Percentiles rank a stretch among this genome's conserved stretches.
These are phyloP conservation scores for Poeciliopsis paucimaculata DNA, from an alignment of 2,797 vertebrate genomes.

Conservation along the genomic window DNA sequence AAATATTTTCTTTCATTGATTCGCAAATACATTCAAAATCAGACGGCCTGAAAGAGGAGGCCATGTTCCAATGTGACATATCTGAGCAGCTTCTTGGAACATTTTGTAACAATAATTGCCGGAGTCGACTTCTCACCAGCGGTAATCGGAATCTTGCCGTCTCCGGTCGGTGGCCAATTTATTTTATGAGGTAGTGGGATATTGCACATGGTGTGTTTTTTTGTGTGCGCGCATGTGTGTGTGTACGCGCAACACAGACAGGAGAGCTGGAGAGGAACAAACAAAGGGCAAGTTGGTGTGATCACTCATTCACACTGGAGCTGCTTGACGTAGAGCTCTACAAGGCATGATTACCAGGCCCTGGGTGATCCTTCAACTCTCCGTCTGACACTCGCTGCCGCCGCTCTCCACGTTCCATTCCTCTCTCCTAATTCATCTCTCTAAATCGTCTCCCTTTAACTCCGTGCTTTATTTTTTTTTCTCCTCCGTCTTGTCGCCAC, in stretches of 20 bases:
- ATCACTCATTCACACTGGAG: conserved; percentile 76
- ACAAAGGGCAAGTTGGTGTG: conserved; percentile 71
- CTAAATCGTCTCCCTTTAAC: conserved; percentile 35
- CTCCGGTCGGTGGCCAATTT: conserved; percentile 78
- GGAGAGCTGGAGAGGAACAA: conserved; percentile 62
- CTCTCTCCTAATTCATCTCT: conserved; percentile 56
- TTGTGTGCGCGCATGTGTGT: conserved; percentile 3
- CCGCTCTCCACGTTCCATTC: conserved; percentile 28
- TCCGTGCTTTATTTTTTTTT: conserved; percentile 34
- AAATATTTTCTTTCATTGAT: conserved; percentile 83
- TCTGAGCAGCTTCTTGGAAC: conserved; percentile 71
- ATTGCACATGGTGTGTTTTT: conserved; percentile 54
- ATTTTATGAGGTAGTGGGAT: conserved; percentile 74
- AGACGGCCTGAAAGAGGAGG: conserved; percentile 32
- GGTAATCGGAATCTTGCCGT: conserved; percentile 70
- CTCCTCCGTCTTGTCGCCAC: conserved; percentile 14
- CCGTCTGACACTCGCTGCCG: conserved; percentile 66
- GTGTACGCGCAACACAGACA: conserved; percentile 21
- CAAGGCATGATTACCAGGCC: conserved; percentile 80
- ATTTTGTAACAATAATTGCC: conserved; percentile 73
- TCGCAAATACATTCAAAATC: conserved; percentile 70
- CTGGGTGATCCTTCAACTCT: conserved; percentile 80
- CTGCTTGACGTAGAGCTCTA: conserved; percentile 76
- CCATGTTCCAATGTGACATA: conserved; percentile 69
- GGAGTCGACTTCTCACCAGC: conserved; percentile 65